These are phyloP conservation scores for Manduca sexta DNA, from an alignment of 1,140 invertebrate genomes.

Conservation along the genomic window DNA sequence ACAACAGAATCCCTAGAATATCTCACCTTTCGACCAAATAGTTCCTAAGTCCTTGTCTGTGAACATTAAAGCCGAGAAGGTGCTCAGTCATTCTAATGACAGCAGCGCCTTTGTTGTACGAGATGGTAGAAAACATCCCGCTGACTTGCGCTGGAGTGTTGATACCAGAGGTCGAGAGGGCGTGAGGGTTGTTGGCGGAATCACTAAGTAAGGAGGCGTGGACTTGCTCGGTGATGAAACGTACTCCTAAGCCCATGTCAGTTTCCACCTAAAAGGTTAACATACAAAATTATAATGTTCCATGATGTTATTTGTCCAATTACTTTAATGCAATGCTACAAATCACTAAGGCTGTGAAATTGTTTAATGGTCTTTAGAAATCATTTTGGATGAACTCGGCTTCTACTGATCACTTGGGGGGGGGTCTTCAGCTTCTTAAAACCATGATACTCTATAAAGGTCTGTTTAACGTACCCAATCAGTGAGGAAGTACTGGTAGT, in stretches of 20 bases:
- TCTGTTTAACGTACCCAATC: constrained; percentile 39
- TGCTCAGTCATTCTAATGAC: constrained; percentile 86
- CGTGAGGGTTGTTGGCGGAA: constrained; percentile 76
- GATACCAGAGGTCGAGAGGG: constrained; percentile 69
- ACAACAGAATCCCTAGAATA: not conserved
- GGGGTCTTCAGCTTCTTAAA: too few relatives aligned
- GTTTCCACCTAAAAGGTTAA: constrained; percentile 54
- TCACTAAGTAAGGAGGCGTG: constrained; percentile 79
- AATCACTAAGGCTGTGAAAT: too few relatives aligned
- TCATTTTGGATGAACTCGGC: too few relatives aligned
- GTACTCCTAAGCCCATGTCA: constrained; percentile 69
- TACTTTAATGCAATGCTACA: too few relatives aligned
- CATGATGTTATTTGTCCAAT: not conserved
- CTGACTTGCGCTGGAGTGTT: constrained; percentile 68
- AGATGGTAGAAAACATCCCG: constrained; percentile 75
- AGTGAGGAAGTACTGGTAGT: constrained; percentile 78
- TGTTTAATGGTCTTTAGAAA: too few relatives aligned
- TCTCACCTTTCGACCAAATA: constrained; percentile 73
- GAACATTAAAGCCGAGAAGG: constrained; percentile 77
- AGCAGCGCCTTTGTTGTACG: constrained; percentile 78
- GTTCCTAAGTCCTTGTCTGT: constrained; percentile 74
- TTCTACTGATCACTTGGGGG: too few relatives aligned
- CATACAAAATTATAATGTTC: not conserved
- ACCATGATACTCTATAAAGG: too few relatives aligned
- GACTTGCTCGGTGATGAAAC: constrained; percentile 78